A percentile compares a stretch with the other conserved stretches of the same genome.
Conservation (phyloP, 2,888 invertebrate genomes). For the Selenia dentaria region DNA sequence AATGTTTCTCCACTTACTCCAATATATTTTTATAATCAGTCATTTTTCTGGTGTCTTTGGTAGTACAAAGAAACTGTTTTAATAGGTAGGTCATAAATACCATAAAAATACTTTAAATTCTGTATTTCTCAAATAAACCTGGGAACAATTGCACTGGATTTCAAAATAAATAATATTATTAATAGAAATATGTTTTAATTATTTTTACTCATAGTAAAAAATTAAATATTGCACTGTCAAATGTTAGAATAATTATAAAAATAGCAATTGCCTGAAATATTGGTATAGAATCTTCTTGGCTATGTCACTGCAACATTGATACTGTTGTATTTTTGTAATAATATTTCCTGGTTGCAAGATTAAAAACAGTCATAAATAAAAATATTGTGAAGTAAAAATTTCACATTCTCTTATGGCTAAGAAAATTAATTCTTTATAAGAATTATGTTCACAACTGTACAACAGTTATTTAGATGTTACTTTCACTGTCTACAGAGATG, state of each 20-base stretch:
- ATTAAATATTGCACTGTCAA: constrained; percentile 79
- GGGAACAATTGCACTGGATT: constrained; percentile 72
- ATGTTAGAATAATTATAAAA: constrained; percentile 29
- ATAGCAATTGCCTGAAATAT: constrained; percentile 30
- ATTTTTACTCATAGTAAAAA: constrained; percentile 79
- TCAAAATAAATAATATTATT: constrained; percentile 42
- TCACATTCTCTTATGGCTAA: constrained; percentile 22
- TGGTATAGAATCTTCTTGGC: constrained; percentile 25
- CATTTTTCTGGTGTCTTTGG: constrained; percentile 73
- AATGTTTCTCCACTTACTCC: constrained; percentile 38
- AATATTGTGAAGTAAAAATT: constrained; percentile 17
- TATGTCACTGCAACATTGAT: constrained; percentile 13
- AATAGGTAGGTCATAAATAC: constrained; percentile 22
- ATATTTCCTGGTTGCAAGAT: constrained; percentile 16
- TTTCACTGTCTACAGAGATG: constrained; percentile 30
- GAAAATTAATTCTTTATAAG: constrained; percentile 25
- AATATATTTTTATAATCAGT: constrained; percentile 55
- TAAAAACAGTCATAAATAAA: constrained; percentile 19
- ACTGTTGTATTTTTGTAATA: not conserved
- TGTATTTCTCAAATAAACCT: constrained; percentile 45
- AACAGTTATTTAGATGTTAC: constrained; percentile 19
- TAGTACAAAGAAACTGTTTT: constrained; percentile 45
- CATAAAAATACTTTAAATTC: constrained; percentile 36
- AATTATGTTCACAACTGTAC: constrained; percentile 34
- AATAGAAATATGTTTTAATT: constrained; percentile 55